Conservation (phyloP, 2,888 invertebrate genomes). For the Patella pellucida region DNA sequence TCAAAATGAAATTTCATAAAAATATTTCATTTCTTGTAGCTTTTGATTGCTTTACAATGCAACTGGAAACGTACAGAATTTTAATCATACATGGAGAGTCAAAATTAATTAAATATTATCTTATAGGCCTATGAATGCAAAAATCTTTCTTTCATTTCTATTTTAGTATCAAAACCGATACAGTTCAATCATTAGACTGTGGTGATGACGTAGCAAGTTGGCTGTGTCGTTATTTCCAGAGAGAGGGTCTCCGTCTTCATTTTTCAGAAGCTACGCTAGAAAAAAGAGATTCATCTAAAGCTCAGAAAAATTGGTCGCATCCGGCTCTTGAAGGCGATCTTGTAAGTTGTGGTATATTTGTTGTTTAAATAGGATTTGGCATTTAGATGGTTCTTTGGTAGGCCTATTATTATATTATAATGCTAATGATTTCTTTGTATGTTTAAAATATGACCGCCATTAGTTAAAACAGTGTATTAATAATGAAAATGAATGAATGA, state of each 20-base stretch:
- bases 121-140: too few relatives aligned
- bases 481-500: too few relatives aligned
- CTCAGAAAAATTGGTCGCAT: constrained; percentile 49
- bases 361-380: too few relatives aligned
- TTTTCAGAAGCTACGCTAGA: constrained; percentile 47
- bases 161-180: constrained; percentile 47
- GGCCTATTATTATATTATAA: too few relatives aligned
- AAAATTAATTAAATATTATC: too few relatives aligned
- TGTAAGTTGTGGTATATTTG: constrained; percentile 24
- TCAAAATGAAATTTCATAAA: too few relatives aligned
- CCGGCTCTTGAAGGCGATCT: constrained; percentile 43
- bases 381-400: too few relatives aligned
- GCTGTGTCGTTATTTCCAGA: constrained; percentile 52
- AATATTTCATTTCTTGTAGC: too few relatives aligned
- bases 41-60: too few relatives aligned
- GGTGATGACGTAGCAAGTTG: constrained; percentile 58
- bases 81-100: too few relatives aligned
- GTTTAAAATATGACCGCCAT: neutral
- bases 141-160: too few relatives aligned
- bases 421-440: neutral
- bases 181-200: constrained; percentile 51
- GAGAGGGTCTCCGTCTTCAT: constrained; percentile 49
- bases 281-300: constrained; percentile 47
- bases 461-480: neutral
- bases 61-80: too few relatives aligned